A percentile compares a stretch with the other conserved stretches of the same genome.
Conservation (phyloP, 2,888 invertebrate species). For the Scelioninae gen. 1 region DNA sequence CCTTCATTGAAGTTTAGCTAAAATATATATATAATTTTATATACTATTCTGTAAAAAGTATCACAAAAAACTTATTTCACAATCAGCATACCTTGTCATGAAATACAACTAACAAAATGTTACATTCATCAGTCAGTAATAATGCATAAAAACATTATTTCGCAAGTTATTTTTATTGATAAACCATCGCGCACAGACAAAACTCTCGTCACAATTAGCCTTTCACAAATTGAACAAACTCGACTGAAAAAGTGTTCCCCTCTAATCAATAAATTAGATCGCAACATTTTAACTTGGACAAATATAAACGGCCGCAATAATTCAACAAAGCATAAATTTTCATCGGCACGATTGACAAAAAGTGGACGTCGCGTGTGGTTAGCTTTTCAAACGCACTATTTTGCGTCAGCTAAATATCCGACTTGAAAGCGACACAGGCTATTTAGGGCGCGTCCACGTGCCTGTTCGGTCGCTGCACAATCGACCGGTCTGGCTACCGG, state of each 20-base stretch:
- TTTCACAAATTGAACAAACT: slow-evolving; percentile 9
- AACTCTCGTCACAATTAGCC: slow-evolving; percentile 1
- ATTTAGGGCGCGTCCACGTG: slow-evolving; percentile 70
- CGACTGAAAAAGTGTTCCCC: not conserved
- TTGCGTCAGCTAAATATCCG: slow-evolving; percentile 60
- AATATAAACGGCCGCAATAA: slow-evolving; percentile 35
- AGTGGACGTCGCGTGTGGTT: slow-evolving; percentile 57
- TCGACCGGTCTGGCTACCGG: slow-evolving; percentile 69
- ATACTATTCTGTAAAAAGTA: too few species aligned
- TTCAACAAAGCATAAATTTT: slow-evolving; percentile 48
- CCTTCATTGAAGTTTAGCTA: too few species aligned
- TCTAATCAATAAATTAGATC: slow-evolving; percentile 27
- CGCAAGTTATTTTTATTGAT: too few species aligned
- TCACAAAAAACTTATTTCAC: too few species aligned
- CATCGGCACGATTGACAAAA: slow-evolving; percentile 45
- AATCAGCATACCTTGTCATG: too few species aligned
- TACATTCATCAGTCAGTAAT: too few species aligned
- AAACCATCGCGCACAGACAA: too few species aligned
- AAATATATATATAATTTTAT: too few species aligned
- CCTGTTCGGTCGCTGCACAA: slow-evolving; percentile 67
- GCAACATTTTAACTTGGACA: slow-evolving; percentile 6
- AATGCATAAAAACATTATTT: too few species aligned
- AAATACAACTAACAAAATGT: too few species aligned
- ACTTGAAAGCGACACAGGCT: slow-evolving; percentile 57
- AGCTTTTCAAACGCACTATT: slow-evolving; percentile 58